Evolutionary conservation across 2,888 invertebrate species (phyloP), one percentile per base, ranked within the genome.

Genomic region (Geotrupes spiniger): DNA sequence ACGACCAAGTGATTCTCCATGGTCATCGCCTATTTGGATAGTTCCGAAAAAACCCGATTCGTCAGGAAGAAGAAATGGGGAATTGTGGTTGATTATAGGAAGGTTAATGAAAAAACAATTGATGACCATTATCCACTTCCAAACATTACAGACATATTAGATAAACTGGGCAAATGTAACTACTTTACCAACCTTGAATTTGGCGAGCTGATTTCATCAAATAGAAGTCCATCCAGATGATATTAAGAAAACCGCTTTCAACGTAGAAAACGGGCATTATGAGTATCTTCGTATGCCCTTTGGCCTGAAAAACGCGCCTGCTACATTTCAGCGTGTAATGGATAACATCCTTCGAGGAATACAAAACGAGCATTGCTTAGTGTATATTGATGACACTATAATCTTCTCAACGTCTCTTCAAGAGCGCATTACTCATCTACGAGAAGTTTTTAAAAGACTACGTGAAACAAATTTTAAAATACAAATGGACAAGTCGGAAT

Each of bases 191-290:
- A 57, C 0, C 33, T 68, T 2, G 65, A 69, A 43, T 38, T 67
- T 4, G 62, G 64, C 1, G 55, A 52, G 29, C 67, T n/a, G 66
- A 0, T 70, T 64, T 40, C 61, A 63, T 38, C 67, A 70, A 45
- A 64, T 69, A 1, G 59, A 59, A 9, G 45, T 69, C 29, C 41
- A 56, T 8, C 28, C 42, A 26, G 49, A 55, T 6, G 58, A 62
- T 14, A 54, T 56, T 11, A 33, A 44, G 42, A 69, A 66, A 53
- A 69, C 67, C 1, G 63, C 65, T 1, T 64, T 65, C 44, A 55
- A 48, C 1, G 51, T 53, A 4, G 59, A 61, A 36, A 51, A 59
- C 21, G 60, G 63, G 4, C 63, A 64, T 42, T 57, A 59, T 16
- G 60, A 64, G 48, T 66, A 51, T 37, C 36, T 42, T 2, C 29